phyloP scores from a whole-genome alignment of 1,140 invertebrate genomes.

The Drosophila fuyamai region DNA sequence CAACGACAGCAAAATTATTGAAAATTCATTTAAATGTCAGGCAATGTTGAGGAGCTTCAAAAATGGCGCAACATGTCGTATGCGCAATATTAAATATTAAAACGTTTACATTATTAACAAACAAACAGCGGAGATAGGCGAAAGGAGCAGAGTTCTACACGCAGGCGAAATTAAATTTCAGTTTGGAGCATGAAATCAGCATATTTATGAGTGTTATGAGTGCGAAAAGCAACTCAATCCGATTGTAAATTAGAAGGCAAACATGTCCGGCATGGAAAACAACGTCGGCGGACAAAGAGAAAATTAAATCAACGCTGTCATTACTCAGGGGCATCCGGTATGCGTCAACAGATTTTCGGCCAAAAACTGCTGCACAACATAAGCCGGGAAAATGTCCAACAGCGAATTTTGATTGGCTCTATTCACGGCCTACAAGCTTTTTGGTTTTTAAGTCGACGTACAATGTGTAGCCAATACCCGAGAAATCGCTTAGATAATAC shows the following conservation, averaged over 20 bases:
- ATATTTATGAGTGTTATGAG: slow-evolving; percentile 40
- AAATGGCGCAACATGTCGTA: slow-evolving; percentile 75
- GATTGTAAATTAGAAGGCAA: slow-evolving; percentile 36
- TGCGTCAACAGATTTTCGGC: slow-evolving; percentile 13
- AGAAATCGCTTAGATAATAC: background rate
- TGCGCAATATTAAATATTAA: slow-evolving; percentile 80
- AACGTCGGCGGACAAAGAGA: slow-evolving; percentile 9
- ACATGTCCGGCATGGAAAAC: background rate
- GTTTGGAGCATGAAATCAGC: slow-evolving; percentile 26
- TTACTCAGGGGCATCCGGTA: slow-evolving; percentile 1
- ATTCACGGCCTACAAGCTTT: background rate
- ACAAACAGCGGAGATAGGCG: slow-evolving; percentile 21
- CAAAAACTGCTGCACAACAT: slow-evolving; percentile 3
- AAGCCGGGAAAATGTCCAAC: background rate
- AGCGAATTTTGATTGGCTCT: slow-evolving; percentile 24
- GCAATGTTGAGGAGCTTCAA: slow-evolving; percentile 31
- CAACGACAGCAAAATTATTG: slow-evolving; percentile 62
- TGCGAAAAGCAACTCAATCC: slow-evolving; percentile 21
- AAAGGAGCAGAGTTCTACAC: background rate
- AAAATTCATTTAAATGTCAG: slow-evolving; percentile 80
- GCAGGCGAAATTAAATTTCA: slow-evolving; percentile 31
- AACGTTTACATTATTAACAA: slow-evolving; percentile 76
- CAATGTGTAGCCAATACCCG: background rate
- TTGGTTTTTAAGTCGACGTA: background rate
- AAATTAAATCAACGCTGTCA: slow-evolving; percentile 36